phyloP scores from a whole-genome alignment of 2,113 vertebrate genomes.

The Cepphus grylle region DNA sequence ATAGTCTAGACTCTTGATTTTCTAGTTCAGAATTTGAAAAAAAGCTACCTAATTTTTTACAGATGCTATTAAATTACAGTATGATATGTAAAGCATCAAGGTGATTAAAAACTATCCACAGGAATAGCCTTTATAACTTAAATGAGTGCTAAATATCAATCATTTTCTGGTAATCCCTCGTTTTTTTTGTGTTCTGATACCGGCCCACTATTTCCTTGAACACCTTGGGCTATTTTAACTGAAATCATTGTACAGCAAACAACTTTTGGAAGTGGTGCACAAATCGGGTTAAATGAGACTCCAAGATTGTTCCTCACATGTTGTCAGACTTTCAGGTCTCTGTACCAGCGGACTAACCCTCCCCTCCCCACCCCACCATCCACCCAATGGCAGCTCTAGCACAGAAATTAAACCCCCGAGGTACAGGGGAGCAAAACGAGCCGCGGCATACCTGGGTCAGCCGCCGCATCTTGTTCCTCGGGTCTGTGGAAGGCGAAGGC shows the following conservation, averaged over 20 bases:
- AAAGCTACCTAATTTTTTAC: not conserved
- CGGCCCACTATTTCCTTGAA: not conserved
- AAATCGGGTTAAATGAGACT: not conserved
- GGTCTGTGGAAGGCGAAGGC: not conserved
- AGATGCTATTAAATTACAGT: not conserved
- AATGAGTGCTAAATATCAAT: not conserved
- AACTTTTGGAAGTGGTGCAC: accelerated
- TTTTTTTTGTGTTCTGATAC: not conserved
- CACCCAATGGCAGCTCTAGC: not conserved
- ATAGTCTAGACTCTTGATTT: not conserved
- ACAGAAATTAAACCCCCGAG: not conserved
- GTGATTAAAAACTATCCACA: not conserved
- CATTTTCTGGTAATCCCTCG: not conserved
- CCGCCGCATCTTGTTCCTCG: not conserved
- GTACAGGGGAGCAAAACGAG: accelerated
- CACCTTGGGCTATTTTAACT: not conserved
- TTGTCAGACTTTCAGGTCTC: not conserved
- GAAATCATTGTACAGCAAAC: accelerated
- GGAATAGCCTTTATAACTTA: not conserved
- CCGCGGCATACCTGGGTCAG: not conserved
- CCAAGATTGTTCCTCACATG: not conserved
- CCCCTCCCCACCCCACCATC: no score
- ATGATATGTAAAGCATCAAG: not conserved
- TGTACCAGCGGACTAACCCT: accelerated
- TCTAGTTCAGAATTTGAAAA: not conserved